These are phyloP conservation scores for Petrocephalus zakoni DNA, from an alignment of 2,113 vertebrate species.

Conservation along the genomic window DNA sequence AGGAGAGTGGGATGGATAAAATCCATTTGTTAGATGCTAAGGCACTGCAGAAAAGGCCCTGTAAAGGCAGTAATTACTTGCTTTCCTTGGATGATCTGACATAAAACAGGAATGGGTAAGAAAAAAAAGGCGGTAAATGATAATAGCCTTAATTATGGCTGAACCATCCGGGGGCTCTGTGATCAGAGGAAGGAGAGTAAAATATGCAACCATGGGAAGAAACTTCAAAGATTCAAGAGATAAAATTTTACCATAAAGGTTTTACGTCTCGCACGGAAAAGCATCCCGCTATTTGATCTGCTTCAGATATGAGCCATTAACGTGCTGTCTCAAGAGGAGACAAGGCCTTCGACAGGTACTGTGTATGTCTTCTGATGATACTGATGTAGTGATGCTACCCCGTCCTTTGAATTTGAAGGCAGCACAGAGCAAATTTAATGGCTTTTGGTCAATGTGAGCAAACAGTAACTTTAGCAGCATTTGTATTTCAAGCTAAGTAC, in stretches of 20 bases:
- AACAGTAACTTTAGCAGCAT: not conserved
- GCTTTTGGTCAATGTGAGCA: not conserved
- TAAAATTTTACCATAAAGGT: not conserved
- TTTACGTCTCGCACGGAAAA: not conserved
- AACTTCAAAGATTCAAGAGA: conserved; percentile 10
- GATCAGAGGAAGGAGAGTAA: not conserved
- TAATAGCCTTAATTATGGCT: not conserved
- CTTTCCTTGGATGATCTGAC: not conserved
- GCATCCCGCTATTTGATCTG: not conserved
- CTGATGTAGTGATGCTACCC: not conserved
- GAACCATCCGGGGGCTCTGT: not conserved
- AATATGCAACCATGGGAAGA: not conserved
- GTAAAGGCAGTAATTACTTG: not conserved
- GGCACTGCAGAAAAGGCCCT: not conserved
- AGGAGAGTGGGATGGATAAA: not conserved
- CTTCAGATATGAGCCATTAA: not conserved
- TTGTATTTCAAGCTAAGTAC: not conserved
- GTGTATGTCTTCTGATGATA: too few species aligned
- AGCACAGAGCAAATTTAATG: not conserved
- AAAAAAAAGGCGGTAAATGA: not conserved
- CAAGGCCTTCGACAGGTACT: not conserved
- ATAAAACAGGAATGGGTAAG: not conserved
- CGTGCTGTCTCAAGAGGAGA: not conserved
- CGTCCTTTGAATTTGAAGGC: not conserved
- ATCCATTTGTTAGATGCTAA: not conserved